phyloP scores from a whole-genome alignment of 1,140 invertebrate species.

The Meloidogyne exigua region DNA sequence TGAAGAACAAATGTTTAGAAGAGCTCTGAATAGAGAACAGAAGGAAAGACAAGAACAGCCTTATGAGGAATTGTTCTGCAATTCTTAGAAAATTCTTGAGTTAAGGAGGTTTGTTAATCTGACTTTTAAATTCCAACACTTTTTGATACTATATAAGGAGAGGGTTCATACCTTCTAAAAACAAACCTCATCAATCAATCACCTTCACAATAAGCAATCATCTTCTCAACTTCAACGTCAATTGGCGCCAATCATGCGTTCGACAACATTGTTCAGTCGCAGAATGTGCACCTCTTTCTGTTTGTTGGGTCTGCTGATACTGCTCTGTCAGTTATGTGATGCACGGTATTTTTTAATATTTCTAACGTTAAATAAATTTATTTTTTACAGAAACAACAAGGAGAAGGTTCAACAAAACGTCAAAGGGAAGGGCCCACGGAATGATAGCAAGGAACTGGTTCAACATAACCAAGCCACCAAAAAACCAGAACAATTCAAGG shows the following conservation, averaged over 20 bases:
- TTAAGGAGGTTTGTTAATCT: no score
- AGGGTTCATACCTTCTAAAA: neutral
- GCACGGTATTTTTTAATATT: neutral
- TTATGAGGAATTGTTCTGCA: no score
- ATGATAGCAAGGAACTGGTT: neutral
- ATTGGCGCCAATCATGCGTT: neutral
- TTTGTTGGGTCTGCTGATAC: neutral
- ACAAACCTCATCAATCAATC: neutral
- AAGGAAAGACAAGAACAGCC: no score
- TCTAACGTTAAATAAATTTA: neutral
- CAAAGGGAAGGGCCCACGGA: neutral
- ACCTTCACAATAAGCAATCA: constrained; percentile 4
- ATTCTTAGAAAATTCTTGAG: no score
- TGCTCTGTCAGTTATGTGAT: neutral
- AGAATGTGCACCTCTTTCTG: neutral
- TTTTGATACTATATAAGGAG: no score
- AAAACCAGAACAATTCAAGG: neutral
- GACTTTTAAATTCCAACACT: no score
- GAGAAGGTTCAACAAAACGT: neutral
- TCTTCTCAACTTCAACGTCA: neutral
- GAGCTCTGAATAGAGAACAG: no score
- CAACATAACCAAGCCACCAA: neutral
- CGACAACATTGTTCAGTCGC: neutral
- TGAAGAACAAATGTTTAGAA: no score
- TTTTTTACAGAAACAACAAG: neutral